Evolutionary conservation across 2,888 invertebrate genomes (phyloP), one percentile per base, ranked within the genome.

Genomic region (Nymphalis c-album): DNA sequence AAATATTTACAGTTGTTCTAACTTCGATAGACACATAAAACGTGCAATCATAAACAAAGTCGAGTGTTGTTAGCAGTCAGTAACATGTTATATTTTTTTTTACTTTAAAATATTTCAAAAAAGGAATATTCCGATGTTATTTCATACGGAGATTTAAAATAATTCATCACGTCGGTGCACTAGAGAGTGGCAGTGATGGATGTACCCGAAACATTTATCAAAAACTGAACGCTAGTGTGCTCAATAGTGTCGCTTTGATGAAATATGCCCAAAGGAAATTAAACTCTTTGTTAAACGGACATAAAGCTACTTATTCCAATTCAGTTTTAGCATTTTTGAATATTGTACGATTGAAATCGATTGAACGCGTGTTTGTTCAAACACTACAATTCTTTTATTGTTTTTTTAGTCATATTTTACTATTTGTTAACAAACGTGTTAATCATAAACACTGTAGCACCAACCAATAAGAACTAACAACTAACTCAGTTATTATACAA

Each of bases 131-230:
- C 18, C 17, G 10, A 7, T 60, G 18, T 60, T 64, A 64, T 48
- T 45, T 46, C 17, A 47, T 55, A 57, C 35, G 22, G 47, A 63
- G 51, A 67, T 46, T 58, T 50, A 46, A 69, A 69, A 70, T 70
- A 70, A 61, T 67, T 70, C 67, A 67, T 64, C 45, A 46, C 22
- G 61, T 67, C 69, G 20, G 55, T 60, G 46, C 50, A 59, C 67
- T 57, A 35, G 53, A 60, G 60, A 63, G 71, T 66, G 72, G 66
- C 71, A 69, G 66, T 73, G 72, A 71, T 72, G 67, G 71, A 69
- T 71, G 59, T 68, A 60, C 50, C 22, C 63, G 53, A 65, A 72
- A 74, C 71, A 71, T 73, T 69, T 66, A 70, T 71, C 71, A 71
- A 70, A 73, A 74, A 72, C 63, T 70, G 64, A 69, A 67, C 63